A percentile compares a stretch with the other conserved stretches of the same genome.
Evolutionary conservation across 2,888 invertebrate species (phyloP).

Genomic region (Dorcus hopei): DNA sequence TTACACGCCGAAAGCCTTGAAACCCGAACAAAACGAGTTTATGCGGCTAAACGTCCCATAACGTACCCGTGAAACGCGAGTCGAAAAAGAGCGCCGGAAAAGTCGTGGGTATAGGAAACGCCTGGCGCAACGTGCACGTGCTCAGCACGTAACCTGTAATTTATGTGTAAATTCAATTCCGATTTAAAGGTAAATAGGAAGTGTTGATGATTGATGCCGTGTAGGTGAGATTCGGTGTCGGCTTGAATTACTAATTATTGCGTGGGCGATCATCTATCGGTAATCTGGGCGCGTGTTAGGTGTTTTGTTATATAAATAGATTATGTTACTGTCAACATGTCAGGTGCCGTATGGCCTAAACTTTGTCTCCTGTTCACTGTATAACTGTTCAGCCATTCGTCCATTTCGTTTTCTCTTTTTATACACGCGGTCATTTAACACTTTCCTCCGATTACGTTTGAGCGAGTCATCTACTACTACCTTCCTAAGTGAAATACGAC

Average conservation of each 20-base stretch:
- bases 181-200: constrained; percentile 10
- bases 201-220: constrained; percentile 21
- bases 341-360: constrained; percentile 11
- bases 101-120: too few species aligned
- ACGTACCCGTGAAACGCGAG: too few species aligned
- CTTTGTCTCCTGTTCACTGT: constrained; percentile 10
- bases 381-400: background rate
- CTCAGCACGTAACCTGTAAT: background rate
- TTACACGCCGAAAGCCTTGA: background rate
- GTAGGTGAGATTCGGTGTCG: constrained; percentile 30
- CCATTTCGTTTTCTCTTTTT: background rate
- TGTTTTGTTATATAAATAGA: constrained; percentile 21
- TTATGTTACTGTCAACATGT: constrained; percentile 17
- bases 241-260: constrained; percentile 35
- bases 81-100: too few species aligned
- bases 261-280: constrained; percentile 30
- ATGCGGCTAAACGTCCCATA: background rate
- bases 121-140: background rate
- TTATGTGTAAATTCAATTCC: background rate
- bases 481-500: too few species aligned
- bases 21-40: background rate
- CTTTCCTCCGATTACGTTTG: too few species aligned
- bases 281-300: constrained; percentile 30
- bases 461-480: too few species aligned
- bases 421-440: too few species aligned